These are phyloP conservation scores for Hyperoodon ampullatus DNA, from an alignment of 2,113 vertebrate genomes.

Conservation along the genomic window DNA sequence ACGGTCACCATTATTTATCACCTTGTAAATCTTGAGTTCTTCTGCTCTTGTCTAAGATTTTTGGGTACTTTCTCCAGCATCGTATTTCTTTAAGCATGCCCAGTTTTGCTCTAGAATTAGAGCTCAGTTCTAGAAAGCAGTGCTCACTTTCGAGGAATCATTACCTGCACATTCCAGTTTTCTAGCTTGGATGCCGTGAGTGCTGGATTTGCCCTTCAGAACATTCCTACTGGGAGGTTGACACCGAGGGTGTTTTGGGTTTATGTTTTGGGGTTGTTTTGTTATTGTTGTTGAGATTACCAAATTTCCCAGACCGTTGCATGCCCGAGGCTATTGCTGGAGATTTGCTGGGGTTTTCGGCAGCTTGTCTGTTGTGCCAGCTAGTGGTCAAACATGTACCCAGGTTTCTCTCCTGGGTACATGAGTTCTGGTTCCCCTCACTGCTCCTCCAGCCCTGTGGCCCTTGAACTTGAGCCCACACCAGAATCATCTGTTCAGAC, in stretches of 20 bases:
- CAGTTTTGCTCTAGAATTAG: background rate
- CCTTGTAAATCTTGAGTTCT: background rate
- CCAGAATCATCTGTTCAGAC: background rate
- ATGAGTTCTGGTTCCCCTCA: background rate
- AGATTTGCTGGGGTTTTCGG: background rate
- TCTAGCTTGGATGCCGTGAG: background rate
- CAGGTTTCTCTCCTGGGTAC: background rate
- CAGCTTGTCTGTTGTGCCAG: background rate
- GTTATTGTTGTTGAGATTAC: background rate
- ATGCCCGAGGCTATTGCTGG: background rate
- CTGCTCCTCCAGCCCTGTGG: background rate
- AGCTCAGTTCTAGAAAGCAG: background rate
- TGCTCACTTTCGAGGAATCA: background rate
- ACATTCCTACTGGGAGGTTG: background rate
- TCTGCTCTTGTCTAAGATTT: background rate
- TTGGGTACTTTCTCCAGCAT: background rate
- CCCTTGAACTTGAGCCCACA: rapidly evolving
- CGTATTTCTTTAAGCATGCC: background rate
- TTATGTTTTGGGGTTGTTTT: background rate
- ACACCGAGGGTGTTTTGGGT: background rate
- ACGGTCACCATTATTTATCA: background rate
- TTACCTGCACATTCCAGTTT: background rate
- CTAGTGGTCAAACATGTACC: background rate
- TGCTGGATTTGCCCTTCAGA: background rate
- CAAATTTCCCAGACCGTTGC: background rate